Evolutionary conservation across 2,113 vertebrate species (phyloP), one percentile per base, ranked within the genome.

Genomic region (Clarias macrocephalus): DNA sequence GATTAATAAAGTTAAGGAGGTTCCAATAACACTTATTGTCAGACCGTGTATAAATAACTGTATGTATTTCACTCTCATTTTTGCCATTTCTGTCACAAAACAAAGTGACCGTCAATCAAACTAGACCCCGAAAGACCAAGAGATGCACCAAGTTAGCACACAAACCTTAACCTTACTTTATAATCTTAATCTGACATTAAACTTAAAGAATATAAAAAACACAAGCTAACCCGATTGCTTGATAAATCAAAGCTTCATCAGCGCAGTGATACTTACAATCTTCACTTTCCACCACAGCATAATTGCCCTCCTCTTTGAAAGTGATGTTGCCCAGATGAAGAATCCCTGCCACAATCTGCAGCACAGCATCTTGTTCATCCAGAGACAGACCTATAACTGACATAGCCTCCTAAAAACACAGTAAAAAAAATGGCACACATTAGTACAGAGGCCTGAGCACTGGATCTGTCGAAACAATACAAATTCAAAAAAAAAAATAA

Each of bases 311-410:
- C 81, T 97, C 96, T 85, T 89, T 94, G 88, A 97, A 97, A 84
- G 90, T 88, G 76, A 97, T 94, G 93, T 97, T 97, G 59, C 96
- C 96, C 82, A 97, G 90, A 76, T 96, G 96, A 54, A 97, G 95
- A 84, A 96, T 96, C 25, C 94, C 95, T 12, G 95, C 95, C 0
- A 97, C 95, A 0, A 96, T 93, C 92, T 96, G 96, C 56, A 97
- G 88, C 13, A 96, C 96, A 0, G 92, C 91, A 15, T 95, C 93
- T 92, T 95, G 94, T 0, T 95, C 95, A 3, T 96, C 95, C 23
- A 68, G 0, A 12, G 93, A 90, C 57, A 96, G 91, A 37, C 96
- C 96, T 59, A 96, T 94, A 3, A 96, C 96, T 0, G 92, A 91
- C 96, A 96, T 96, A 19, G 96, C 96, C 21, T 80, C 90, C 96